Evolutionary conservation across 1,140 invertebrate species (phyloP).

Genomic region (Neoseiulus cucumeris): DNA sequence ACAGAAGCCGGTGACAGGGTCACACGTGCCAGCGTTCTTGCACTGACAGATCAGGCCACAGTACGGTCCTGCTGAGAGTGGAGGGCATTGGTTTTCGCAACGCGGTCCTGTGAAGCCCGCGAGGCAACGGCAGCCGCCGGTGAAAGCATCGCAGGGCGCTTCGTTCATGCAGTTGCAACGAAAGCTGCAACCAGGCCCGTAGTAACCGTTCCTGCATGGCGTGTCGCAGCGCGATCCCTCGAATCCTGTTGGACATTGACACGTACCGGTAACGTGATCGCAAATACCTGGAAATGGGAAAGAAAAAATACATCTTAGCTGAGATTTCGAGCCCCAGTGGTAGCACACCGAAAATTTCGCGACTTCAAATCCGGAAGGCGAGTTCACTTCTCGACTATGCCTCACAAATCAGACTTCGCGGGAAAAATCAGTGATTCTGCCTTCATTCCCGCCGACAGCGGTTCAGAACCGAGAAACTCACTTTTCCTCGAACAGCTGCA

Average conservation of each 20-base stretch:
- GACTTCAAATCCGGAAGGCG: background rate
- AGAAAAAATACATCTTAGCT: no score
- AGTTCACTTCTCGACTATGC: background rate
- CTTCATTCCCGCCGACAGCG: no score
- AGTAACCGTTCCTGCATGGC: background rate
- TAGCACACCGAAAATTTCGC: no score
- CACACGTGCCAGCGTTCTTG: slow-evolving; percentile 70
- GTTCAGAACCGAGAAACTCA: background rate
- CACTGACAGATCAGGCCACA: slow-evolving; percentile 68
- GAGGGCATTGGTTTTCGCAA: slow-evolving; percentile 3
- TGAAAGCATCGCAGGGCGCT: background rate
- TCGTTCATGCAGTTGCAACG: slow-evolving; percentile 6
- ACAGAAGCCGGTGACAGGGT: slow-evolving; percentile 50
- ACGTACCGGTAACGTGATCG: slow-evolving; percentile 50
- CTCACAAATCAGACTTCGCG: no score
- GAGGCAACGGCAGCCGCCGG: slow-evolving; percentile 14
- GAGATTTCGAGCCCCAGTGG: background rate
- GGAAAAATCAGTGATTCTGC: no score
- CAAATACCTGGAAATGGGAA: slow-evolving; percentile 33
- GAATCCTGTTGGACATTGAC: slow-evolving; percentile 40
- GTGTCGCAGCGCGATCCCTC: slow-evolving; percentile 4
- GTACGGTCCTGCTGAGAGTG: slow-evolving; percentile 20
- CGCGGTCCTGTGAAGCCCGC: slow-evolving; percentile 12
- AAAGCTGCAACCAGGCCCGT: background rate
- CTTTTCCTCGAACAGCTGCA: slow-evolving; percentile 82